These are phyloP conservation scores for Stenolophus ochropezus DNA, from an alignment of 2,888 invertebrate species.

Conservation along the genomic window DNA sequence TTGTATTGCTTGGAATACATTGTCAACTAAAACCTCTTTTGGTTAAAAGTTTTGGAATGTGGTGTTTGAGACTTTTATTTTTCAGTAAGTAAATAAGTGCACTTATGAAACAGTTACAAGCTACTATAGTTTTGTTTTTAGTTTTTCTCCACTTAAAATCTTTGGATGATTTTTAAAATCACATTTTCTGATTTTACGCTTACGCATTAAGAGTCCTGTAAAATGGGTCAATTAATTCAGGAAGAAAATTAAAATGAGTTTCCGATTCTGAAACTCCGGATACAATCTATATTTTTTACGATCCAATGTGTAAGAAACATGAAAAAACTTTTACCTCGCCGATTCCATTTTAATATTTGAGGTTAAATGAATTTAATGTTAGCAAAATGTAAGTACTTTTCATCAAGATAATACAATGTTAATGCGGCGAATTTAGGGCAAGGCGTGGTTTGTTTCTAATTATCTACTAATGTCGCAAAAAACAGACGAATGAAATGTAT, in stretches of 20 bases:
- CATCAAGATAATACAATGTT: conserved; percentile 19
- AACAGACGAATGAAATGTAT: neutral
- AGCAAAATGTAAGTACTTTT: conserved; percentile 13
- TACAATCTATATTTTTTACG: neutral
- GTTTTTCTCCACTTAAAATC: neutral
- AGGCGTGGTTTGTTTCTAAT: conserved; percentile 17
- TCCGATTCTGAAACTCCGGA: neutral
- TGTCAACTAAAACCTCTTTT: no score
- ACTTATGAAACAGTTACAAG: neutral
- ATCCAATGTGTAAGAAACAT: neutral
- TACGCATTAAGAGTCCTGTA: neutral
- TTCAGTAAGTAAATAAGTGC: neutral
- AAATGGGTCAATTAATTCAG: neutral
- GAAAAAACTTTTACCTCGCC: neutral
- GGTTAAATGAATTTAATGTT: neutral
- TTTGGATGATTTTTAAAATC: neutral
- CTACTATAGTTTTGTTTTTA: neutral
- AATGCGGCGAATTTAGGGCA: neutral
- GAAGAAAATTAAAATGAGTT: conserved; percentile 11
- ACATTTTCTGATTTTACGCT: neutral
- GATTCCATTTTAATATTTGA: conserved; percentile 2
- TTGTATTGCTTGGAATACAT: no score
- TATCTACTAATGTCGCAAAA: conserved; percentile 6
- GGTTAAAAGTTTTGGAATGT: neutral
- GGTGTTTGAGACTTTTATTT: neutral